Evolutionary conservation across 2,797 vertebrate genomes (phyloP), one percentile per base, ranked within the genome.

Genomic region (Phrynocephalus vlangalii): DNA sequence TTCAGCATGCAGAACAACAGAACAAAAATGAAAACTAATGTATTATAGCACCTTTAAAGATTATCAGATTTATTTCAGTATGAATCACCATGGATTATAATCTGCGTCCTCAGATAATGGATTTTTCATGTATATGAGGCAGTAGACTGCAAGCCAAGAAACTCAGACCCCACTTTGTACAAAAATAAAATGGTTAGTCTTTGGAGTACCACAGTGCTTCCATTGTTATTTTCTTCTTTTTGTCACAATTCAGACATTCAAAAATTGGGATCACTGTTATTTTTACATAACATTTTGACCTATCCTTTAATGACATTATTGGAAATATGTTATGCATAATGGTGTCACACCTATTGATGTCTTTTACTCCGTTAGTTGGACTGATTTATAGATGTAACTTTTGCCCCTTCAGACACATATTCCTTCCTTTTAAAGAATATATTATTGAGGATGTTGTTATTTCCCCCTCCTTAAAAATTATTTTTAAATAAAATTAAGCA

Each of bases 391-490:
- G 15, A 63, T 75, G 70, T 24, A 76, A 18, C 6, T 3, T 9
- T 86, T 52, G 30, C 18, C 33, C 28, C 2, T 22, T 13, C 82
- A 20, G 3, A 85, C 71, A 70, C 5, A 30, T 3, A 63, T 72
- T 85, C 13, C 38, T 85, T 76, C 85, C 50, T 50, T 70, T 20
- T 13, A 2, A 63, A 63, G 18, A 20, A 63, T 63, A 63, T 63
- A 63, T 16, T 63, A 90, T 89, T 48, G 33, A 81, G 15, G 18
- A 85, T 18, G 63, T 26, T 26, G 86, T 50, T 2, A 8, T 5
- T 56, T 71, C 5, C 81, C 10, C 48, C 0, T 1, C 0, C 56
- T 56, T 75, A 2, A 1, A 16, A 15, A 1, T 24, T 67, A n/a
- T 30, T 50, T 38, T 63, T 71, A 71, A 18, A 48, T 3, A 87